Conservation (phyloP, 2,797 vertebrate species). For the Chrysocyon brachyurus region DNA sequence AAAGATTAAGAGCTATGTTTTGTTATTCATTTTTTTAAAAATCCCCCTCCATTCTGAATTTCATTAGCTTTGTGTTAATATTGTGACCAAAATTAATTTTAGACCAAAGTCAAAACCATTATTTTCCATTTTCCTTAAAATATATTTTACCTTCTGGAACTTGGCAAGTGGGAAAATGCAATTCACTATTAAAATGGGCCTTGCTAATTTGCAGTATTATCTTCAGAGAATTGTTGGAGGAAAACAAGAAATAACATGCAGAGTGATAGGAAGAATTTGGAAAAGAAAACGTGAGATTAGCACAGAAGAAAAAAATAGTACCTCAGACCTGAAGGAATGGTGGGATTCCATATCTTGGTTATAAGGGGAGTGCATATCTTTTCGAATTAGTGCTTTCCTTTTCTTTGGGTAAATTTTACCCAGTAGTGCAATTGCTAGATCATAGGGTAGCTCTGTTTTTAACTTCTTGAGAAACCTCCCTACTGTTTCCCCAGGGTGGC, state of each 20-base stretch:
- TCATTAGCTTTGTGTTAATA: slow-evolving; percentile 72
- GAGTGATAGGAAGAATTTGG: not conserved
- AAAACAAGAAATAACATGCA: not conserved
- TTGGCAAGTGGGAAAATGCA: slow-evolving; percentile 65
- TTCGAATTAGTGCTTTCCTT: not conserved
- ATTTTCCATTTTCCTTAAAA: slow-evolving; percentile 73
- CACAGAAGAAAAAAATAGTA: not conserved
- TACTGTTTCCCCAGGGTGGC: not conserved
- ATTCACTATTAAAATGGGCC: slow-evolving; percentile 49
- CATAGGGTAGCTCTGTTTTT: not conserved
- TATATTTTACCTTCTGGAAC: slow-evolving; percentile 69
- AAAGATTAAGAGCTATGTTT: slow-evolving; percentile 42
- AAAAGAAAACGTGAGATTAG: not conserved
- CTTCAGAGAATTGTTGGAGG: slow-evolving; percentile 37
- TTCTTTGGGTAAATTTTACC: not conserved
- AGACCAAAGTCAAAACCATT: slow-evolving; percentile 67
- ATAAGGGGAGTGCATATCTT: not conserved
- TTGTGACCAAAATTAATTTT: slow-evolving; percentile 73
- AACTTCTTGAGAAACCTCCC: not conserved
- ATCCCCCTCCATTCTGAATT: slow-evolving; percentile 53
- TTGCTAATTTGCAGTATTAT: slow-evolving; percentile 67
- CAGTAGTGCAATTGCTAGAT: not conserved
- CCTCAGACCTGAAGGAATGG: not conserved
- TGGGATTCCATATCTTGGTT: not conserved
- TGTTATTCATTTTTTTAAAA: not conserved